These are phyloP conservation scores for Dipodomys merriami DNA, from an alignment of 2,113 vertebrate species.

Conservation along the genomic window DNA sequence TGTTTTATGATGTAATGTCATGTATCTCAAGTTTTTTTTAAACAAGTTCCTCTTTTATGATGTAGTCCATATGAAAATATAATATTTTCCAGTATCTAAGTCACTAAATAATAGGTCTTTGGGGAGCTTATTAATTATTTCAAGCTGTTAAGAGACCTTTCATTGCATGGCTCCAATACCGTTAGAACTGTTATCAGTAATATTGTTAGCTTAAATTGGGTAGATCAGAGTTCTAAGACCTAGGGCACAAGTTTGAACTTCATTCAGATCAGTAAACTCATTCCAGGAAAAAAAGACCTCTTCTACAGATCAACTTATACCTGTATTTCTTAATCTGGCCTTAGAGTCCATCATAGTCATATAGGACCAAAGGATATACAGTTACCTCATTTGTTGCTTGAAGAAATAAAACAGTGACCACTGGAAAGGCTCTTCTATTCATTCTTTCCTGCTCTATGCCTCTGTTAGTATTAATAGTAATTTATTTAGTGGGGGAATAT, in stretches of 20 bases:
- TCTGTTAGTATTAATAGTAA: slow-evolving; percentile 2
- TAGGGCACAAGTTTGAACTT: not conserved
- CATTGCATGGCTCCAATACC: not conserved
- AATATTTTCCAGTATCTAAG: not conserved
- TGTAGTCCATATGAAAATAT: not conserved
- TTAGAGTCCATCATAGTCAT: not conserved
- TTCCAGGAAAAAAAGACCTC: not conserved
- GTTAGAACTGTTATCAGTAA: not conserved
- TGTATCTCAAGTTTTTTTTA: not conserved
- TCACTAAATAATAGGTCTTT: not conserved
- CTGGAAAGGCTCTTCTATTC: not conserved
- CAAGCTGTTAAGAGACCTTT: not conserved
- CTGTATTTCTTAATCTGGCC: slow-evolving; percentile 2
- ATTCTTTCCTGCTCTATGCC: not conserved
- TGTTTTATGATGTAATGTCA: not conserved
- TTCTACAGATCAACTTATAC: not conserved
- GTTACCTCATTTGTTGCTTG: not conserved
- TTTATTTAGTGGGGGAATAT: not conserved
- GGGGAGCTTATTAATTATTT: not conserved
- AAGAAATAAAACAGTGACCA: slow-evolving; percentile 12
- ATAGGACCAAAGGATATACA: not conserved
- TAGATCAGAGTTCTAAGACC: not conserved
- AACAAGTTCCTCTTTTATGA: not conserved
- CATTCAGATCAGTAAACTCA: slow-evolving; percentile 11
- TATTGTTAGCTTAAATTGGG: slow-evolving; percentile 26